Base-by-base conservation (phyloP, 1,140 invertebrate species). In the Chymomyza costata region DNA sequence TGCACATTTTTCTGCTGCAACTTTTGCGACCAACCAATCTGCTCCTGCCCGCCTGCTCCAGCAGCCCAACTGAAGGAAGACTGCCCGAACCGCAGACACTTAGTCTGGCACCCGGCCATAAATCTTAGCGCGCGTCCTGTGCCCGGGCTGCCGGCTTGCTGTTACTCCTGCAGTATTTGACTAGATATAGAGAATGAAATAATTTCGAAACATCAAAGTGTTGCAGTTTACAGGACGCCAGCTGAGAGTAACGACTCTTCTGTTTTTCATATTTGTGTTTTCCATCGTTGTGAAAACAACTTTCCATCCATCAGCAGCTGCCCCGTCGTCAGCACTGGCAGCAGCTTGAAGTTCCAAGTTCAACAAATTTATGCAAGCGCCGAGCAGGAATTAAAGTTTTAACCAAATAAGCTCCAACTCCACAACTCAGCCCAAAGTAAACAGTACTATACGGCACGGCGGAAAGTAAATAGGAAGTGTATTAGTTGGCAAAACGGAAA, bases 71-170 rank as follows among this genome's bases (percentile, higher is more conserved):
- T 46, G 18, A 39, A 38, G 38, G 54, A 52, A 41, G 38, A 45
- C 46, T 73, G 76, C 66, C 68, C 57, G 58, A 65, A 74, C 68
- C 82, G 71, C 82, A 84, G 76, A 82, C 76, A 67, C 68, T 84
- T 66, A 66, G 82, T 83, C 76, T 83, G 76, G 65, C 56, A 60
- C 47, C 47, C 58, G 60, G 62, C 40, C 60, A 84, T 84, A 84
- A 84, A 84, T 84, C 61, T 83, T 44, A 47, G 38, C 14, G 47
- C 25, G 28, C 53, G 52, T 32, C 10, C 28, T 15, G 25, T 13
- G 15, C 13, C 13, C 38, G 41, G 61, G 31, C 62, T 62, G 61
- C 11, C 11, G 7, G 30, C 13, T 44, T 45, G 14, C 49, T 28
- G 18, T 37, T 21, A 32, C 52, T 56, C 41, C 51, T 37, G 32